Evolutionary conservation across 1,140 invertebrate species (phyloP).

Genomic region (Atopsyche davidsoni): DNA sequence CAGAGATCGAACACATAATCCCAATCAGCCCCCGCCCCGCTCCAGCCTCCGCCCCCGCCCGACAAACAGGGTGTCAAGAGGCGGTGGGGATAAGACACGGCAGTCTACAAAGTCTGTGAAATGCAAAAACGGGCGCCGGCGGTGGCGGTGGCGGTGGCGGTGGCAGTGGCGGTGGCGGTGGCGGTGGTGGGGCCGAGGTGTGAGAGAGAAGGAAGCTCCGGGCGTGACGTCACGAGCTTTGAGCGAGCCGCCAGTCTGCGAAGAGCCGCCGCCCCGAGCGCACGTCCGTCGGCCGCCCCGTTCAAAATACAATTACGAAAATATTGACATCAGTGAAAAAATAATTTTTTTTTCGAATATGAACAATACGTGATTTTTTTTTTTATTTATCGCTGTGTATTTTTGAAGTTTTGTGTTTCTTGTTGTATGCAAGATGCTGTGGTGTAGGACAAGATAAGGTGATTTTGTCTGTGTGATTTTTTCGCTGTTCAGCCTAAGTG

Average conservation of each 20-base stretch:
- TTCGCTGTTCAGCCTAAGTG: too few relatives aligned
- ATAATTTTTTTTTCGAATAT: too few relatives aligned
- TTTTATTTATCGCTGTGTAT: too few relatives aligned
- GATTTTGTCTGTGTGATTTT: slow-evolving; percentile 8
- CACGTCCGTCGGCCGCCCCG: not conserved
- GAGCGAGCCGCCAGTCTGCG: slow-evolving; percentile 23
- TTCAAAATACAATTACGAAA: too few relatives aligned
- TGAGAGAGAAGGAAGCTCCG: slow-evolving; percentile 7
- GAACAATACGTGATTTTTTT: too few relatives aligned
- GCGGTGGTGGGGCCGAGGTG: not conserved
- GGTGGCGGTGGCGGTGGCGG: slow-evolving; percentile 14
- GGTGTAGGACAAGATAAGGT: slow-evolving; percentile 13
- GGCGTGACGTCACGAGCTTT: slow-evolving; percentile 27
- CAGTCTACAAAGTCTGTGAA: slow-evolving; percentile 23
- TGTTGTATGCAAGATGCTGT: slow-evolving; percentile 8
- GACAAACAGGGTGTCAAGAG: slow-evolving; percentile 47
- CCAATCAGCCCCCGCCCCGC: too few relatives aligned
- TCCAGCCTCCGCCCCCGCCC: slow-evolving; percentile 21
- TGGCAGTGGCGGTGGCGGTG: not conserved
- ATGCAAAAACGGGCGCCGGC: slow-evolving; percentile 19
- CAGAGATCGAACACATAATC: too few relatives aligned
- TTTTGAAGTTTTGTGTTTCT: too few relatives aligned
- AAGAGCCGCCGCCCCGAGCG: not conserved
- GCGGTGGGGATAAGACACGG: slow-evolving; percentile 46
- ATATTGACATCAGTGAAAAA: too few relatives aligned